Evolutionary conservation across 1,140 invertebrate genomes (phyloP), one percentile per base, ranked within the genome.

Genomic region (Lordiphosa stackelbergi): DNA sequence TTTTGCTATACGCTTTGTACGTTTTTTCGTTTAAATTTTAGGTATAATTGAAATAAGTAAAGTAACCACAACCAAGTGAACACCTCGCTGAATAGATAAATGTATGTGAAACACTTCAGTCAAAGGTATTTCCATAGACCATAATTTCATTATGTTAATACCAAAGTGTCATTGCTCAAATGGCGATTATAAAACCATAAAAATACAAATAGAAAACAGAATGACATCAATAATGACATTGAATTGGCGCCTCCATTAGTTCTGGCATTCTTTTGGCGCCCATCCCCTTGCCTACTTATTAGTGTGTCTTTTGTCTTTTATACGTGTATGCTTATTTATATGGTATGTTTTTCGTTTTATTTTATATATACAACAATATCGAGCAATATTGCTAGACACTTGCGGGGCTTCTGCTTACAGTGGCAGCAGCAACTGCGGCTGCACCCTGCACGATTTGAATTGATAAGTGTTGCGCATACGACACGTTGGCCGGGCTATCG

Each of bases 171-270:
- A 24, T 40, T 11, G 31, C 40, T 45, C 13, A 36, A 48, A 37
- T 35, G 70, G 58, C 34, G 58, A 63, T 71, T 81, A 71, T 78
- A 73, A 78, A 78, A 66, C 60, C 73, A 62, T 66, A 57, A 51
- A 55, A 66, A 65, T 60, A 56, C 54, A 66, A 69, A 69, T 34
- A 66, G 63, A 77, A 58, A 73, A 31, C 48, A 58, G 64, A 71
- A 73, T 83, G 77, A 83, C 77, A 83, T 83, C 77, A 83, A 83
- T 73, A 64, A 77, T 83, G 77, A 77, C 77, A 84, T 84, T 83
- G 77, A 83, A 83, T 81, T 69, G 58, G 53, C 45, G 35, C 11
- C 53, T 40, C 31, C 43, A 46, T 19, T n/a, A 55, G 11, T 16
- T 53, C 13, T 31, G 22, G 11, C 22, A 28, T 47, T 45, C 24